These are phyloP conservation scores for Heliconius hortense DNA, from an alignment of 2,888 invertebrate species.

Conservation along the genomic window DNA sequence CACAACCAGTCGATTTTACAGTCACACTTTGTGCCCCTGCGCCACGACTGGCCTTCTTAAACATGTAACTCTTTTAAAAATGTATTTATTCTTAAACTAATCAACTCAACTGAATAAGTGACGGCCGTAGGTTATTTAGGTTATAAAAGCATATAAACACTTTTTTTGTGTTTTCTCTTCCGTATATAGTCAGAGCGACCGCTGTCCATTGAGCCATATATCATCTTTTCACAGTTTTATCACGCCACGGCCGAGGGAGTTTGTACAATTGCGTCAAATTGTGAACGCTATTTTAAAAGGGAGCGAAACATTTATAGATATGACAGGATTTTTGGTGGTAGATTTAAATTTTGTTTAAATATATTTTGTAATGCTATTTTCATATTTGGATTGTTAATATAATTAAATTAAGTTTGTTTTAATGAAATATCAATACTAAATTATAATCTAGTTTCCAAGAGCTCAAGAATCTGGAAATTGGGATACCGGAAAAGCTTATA, in stretches of 20 bases:
- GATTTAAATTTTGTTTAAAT: background rate
- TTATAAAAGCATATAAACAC: slow-evolving; percentile 49
- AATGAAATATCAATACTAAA: background rate
- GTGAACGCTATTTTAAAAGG: slow-evolving; percentile 36
- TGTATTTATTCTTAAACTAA: too few relatives aligned
- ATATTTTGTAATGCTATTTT: background rate
- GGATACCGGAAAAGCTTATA: too few relatives aligned
- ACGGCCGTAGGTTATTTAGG: slow-evolving; percentile 44
- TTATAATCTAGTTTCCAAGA: too few relatives aligned
- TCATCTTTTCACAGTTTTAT: slow-evolving; percentile 75
- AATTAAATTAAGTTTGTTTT: background rate
- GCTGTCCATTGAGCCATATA: slow-evolving; percentile 60
- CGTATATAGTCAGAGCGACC: slow-evolving; percentile 56
- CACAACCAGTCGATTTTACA: too few relatives aligned
- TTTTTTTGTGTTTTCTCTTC: slow-evolving; percentile 50
- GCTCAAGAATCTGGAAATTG: too few relatives aligned
- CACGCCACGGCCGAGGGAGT: slow-evolving; percentile 60
- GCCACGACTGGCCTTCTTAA: too few relatives aligned
- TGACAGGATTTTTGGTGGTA: slow-evolving; percentile 1
- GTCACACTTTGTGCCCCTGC: too few relatives aligned
- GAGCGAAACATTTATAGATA: background rate
- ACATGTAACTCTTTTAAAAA: too few relatives aligned
- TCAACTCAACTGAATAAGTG: slow-evolving; percentile 9
- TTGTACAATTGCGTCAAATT: slow-evolving; percentile 58
- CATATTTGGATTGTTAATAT: background rate